Conservation (phyloP, 2,797 vertebrate genomes). For the Crenichthys baileyi region DNA sequence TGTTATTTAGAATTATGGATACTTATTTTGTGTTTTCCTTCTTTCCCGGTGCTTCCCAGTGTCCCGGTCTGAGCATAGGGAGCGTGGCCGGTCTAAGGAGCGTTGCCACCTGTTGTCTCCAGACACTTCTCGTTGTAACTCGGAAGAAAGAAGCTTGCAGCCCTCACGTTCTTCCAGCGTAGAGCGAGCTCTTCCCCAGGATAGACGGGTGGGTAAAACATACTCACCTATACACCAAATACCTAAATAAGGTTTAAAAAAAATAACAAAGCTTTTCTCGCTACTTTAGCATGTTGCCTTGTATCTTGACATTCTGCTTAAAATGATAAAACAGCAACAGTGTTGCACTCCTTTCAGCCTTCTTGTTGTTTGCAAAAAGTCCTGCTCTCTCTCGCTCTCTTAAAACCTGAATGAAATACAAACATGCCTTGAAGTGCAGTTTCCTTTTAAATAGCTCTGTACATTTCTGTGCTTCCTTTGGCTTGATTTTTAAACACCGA, state of each 20-base stretch:
- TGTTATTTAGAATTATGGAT: neutral
- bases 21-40: neutral
- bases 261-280: neutral
- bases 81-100: slow-evolving; percentile 93
- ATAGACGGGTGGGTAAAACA: slow-evolving; percentile 83
- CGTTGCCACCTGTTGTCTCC: slow-evolving; percentile 94
- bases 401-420: neutral
- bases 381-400: neutral
- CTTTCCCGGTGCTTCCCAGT: slow-evolving; percentile 67
- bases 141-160: slow-evolving; percentile 89
- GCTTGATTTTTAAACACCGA: neutral
- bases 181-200: slow-evolving; percentile 82
- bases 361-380: neutral
- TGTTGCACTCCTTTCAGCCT: no score
- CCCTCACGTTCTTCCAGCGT: slow-evolving; percentile 90
- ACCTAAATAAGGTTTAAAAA: neutral
- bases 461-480: neutral
- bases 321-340: no score
- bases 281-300: neutral
- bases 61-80: slow-evolving; percentile 89
- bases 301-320: neutral
- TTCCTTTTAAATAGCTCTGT: neutral
- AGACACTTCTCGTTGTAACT: slow-evolving; percentile 90
- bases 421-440: neutral
- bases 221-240: neutral